Evolutionary conservation across 2,797 vertebrate genomes (phyloP).

Genomic region (Chelonia mydas): DNA sequence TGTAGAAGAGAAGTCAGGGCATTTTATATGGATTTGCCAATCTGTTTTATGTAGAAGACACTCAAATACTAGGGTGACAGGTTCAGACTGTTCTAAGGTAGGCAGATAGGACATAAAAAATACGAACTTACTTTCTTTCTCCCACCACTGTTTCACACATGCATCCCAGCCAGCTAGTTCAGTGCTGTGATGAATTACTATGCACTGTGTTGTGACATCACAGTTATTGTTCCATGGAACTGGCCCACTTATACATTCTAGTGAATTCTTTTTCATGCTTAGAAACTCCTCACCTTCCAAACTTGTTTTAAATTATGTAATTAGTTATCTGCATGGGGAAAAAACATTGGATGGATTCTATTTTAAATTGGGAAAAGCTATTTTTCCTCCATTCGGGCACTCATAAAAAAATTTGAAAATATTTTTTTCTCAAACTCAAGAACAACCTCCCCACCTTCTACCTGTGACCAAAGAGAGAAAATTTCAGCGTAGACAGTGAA

Average conservation of each 20-base stretch:
- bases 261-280: background rate
- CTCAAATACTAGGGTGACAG: too few species aligned
- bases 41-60: too few species aligned
- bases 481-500: background rate
- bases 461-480: background rate
- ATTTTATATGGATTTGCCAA: background rate
- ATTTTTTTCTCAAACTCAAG: background rate
- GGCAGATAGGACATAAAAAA: background rate
- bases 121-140: background rate
- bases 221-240: background rate
- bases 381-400: background rate
- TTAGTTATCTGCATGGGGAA: background rate
- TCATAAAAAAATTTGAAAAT: background rate
- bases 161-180: background rate
- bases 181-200: background rate
- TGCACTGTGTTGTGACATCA: background rate
- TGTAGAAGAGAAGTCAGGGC: background rate
- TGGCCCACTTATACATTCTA: rapidly evolving
- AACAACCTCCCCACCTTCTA: background rate
- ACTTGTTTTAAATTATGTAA: background rate
- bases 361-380: background rate
- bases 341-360: background rate
- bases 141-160: background rate
- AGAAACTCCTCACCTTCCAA: background rate
- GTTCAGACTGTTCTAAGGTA: background rate